Evolutionary conservation across 2,113 vertebrate species (phyloP), one percentile per base, ranked within the genome.

Genomic region (Scomber japonicus): DNA sequence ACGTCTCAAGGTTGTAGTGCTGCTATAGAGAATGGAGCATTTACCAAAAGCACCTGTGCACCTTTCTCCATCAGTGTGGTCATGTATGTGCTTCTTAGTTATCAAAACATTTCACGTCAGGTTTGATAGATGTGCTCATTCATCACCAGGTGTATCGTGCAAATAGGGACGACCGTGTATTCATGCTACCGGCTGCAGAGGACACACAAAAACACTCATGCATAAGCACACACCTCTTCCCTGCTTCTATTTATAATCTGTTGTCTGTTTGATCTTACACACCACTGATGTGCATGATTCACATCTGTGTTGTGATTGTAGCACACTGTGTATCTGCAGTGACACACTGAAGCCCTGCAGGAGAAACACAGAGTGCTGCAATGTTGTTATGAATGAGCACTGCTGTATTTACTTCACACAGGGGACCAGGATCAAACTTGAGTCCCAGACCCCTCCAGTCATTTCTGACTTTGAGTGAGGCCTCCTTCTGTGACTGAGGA

Each of bases 1-100:
- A 74, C 75, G 1, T 53, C 35, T 70, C 80, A 83, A 86, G 85
- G 85, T 90, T 80, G 75, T 16, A 5, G 14, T 56, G 63, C 59
- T 72, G 65, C 57, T n/a, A 3, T 27, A 46, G 31, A 72, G 45
- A 64, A 30, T 53, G 35, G 55, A 63, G 27, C 21, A 0, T 55
- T 24, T 44, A 30, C 16, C 0, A 5, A 35, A 24, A 40, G 31
- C 3, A 11, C 31, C 55, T 7, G 46, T 4, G n/a, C 35, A 31
- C 44, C 10, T 31, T 53, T 44, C 12, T 54, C 3, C 65, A 0
- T 65, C 0, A 1, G 4, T 54, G n/a, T 30, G 35, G 21, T 45
- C 35, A 14, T 59, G 54, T n/a, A 35, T 49, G 24, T 40, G 31
- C 14, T 35, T 31, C 7, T 68, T 30, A 24, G 4, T 50, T 8